Evolutionary conservation across 2,888 invertebrate genomes (phyloP), one percentile per base, ranked within the genome.

Genomic region (Nowickia ferox): DNA sequence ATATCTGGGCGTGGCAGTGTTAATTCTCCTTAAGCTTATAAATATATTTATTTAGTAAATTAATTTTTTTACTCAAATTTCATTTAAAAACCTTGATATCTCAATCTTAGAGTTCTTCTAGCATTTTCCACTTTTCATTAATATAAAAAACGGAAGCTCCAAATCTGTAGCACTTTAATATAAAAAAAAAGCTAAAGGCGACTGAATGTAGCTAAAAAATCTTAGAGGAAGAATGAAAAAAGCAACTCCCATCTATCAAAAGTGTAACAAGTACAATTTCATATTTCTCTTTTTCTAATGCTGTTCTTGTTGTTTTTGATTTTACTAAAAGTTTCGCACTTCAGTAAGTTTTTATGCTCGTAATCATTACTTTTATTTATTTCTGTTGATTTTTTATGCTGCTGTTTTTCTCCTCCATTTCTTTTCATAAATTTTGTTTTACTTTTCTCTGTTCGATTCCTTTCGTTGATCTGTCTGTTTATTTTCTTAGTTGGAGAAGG

Each of bases 261-360:
- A 69, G 22, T 55, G 22, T 22, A 30, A 57, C 44, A 38, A 57
- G 30, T 68, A 68, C 17, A 48, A 78, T 59, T 42, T 63, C 30
- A 19, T 53, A 30, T 65, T 75, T 8, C 40, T 44, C 9, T 17
- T 42, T 11, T 19, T 9, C 4, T 15, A 22, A 15, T 19, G 6
- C 19, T 66, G 15, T n/a, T 77, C 17, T 69, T 63, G 40, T 61
- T 68, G 17, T 61, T 86, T 63, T 48, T 51, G n/a, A 51, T 69
- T 83, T 78, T 61, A 77, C 65, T 65, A 79, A 85, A 86, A 86
- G 63, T 82, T 86, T 86, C 71, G 69, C 79, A 83, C 85, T 86
- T 83, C 75, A 86, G 82, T 86, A 72, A 86, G 69, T 86, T 86
- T 86, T 86, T 76, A 86, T 86, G 83, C 46, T 75, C 44, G 82